Evolutionary conservation across 2,797 vertebrate genomes (phyloP), one percentile per base, ranked within the genome.

Genomic region (Acrocephalus scirpaceus): DNA sequence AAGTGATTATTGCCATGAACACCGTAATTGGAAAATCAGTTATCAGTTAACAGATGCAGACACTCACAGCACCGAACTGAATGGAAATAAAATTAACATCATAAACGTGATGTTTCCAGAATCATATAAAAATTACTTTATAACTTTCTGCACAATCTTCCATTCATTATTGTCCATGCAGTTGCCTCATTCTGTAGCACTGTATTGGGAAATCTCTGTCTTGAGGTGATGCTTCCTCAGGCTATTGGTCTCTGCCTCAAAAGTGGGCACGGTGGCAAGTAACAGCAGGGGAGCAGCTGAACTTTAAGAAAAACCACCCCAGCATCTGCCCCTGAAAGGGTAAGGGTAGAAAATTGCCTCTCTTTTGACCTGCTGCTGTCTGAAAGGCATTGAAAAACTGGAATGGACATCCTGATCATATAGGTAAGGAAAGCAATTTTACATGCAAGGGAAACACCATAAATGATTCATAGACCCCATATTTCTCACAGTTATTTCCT

Each of bases 401-500:
- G 91, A 97, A 96, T 94, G 90, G 93, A 82, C 90, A 75, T 57
- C 65, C 88, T 74, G 89, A 95, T 96, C 80, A 62, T 47, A 84
- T 30, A 91, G 73, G 81, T 95, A 91, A 93, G 86, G 94, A 97
- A 94, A 95, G 78, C 75, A 84, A 97, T 96, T 96, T 90, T 88
- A 94, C 84, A 94, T 88, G 77, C 88, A 88, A 88, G 74, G 84
- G 88, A 94, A 96, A 85, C 90, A 95, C 93, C 82, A 88, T 96
- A 92, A 97, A 93, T 95, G 94, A 97, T 96, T 94, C 77, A 94
- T 82, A 69, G 72, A 90, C 74, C 73, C 91, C 91, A 18, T 82
- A 91, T 96, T 96, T 95, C 94, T 96, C 75, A 77, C 4, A 22
- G 58, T 97, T 97, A 97, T 97, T 98, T 97, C 97, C 96, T 96